phyloP scores from a whole-genome alignment of 2,113 vertebrate species.

The Leptobrachium leishanense region DNA sequence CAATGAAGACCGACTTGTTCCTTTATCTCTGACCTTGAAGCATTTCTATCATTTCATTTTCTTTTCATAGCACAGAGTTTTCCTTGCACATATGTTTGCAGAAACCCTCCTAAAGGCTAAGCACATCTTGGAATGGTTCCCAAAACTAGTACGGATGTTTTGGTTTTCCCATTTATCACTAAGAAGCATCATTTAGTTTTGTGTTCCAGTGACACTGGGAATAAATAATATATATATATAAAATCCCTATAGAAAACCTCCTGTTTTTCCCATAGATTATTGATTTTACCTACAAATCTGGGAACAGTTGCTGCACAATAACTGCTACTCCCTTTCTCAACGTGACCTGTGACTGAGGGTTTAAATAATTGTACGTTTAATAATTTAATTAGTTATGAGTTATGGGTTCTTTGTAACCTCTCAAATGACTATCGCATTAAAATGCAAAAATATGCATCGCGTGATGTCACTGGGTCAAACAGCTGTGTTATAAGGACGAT shows the following conservation, averaged over 20 bases:
- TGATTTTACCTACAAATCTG: conserved; percentile 1
- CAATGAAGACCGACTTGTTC: too few relatives aligned
- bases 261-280: too few relatives aligned
- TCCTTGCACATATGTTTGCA: conserved; percentile 21
- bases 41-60: conserved; percentile 20
- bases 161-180: not conserved
- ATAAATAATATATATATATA: too few relatives aligned
- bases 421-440: conserved; percentile 72
- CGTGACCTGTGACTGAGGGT: conserved; percentile 64
- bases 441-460: conserved; percentile 75
- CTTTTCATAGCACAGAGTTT: conserved; percentile 4
- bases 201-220: too few relatives aligned
- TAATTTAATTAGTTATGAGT: conserved; percentile 78
- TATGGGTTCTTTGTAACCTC: conserved; percentile 75
- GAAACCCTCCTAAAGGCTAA: conserved; percentile 10
- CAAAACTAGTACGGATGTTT: not conserved
- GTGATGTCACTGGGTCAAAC: conserved; percentile 73
- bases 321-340: conserved; percentile 56
- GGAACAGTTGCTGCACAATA: conserved; percentile 58
- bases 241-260: too few relatives aligned
- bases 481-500: conserved; percentile 73
- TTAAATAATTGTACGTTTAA: conserved; percentile 64
- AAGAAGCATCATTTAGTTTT: not conserved
- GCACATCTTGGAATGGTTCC: conserved; percentile 25
- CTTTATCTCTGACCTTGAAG: conserved; percentile 1